Evolutionary conservation across 2,113 vertebrate species (phyloP).

Genomic region (Anser cygnoides): DNA sequence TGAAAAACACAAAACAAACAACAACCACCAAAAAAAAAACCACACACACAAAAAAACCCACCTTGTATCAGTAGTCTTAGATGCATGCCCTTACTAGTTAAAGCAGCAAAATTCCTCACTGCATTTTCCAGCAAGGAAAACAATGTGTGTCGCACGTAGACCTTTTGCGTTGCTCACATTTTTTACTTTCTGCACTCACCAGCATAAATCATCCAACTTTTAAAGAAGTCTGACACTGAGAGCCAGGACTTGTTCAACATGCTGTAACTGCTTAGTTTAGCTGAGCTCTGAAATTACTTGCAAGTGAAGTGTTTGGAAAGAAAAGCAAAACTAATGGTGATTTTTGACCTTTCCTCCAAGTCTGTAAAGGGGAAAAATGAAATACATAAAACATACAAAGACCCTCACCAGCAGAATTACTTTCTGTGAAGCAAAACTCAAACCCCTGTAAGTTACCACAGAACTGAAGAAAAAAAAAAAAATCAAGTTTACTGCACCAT

Average conservation of each 20-base stretch:
- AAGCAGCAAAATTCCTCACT: neutral
- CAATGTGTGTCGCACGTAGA: accelerated
- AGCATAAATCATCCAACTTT: neutral
- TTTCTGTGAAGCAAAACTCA: neutral
- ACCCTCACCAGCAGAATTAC: neutral
- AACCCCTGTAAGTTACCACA: accelerated
- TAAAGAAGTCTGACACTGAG: neutral
- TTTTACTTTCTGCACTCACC: accelerated
- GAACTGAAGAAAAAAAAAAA: neutral
- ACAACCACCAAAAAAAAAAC: no score
- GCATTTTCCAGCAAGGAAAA: neutral
- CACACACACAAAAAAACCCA: no score
- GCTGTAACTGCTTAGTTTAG: neutral
- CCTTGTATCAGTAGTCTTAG: neutral
- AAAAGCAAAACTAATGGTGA: neutral
- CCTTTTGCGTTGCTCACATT: neutral
- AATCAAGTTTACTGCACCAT: neutral
- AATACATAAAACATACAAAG: neutral
- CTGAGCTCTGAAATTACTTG: neutral
- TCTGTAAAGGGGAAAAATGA: neutral
- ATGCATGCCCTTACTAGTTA: neutral
- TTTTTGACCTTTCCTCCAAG: neutral
- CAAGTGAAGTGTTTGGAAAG: neutral
- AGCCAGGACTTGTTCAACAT: neutral
- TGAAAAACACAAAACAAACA: neutral